phyloP scores from a whole-genome alignment of 64 coral and sea anemone species.

The Montipora capricornis region DNA sequence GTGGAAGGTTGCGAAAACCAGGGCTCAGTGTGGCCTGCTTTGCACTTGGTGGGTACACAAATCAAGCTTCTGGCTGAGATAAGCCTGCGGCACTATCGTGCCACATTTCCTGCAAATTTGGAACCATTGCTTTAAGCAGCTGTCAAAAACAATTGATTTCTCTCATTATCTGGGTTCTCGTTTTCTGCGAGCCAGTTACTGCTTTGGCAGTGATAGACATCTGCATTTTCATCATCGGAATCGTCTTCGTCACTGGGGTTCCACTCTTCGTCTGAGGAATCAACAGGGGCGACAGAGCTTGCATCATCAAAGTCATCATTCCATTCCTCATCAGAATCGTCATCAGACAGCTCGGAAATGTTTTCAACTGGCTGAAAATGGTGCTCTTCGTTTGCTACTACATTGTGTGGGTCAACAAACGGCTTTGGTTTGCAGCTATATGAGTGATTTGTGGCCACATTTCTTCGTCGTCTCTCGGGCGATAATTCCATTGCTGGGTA shows the following conservation, averaged over 20 bases:
- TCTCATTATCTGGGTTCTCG: neutral
- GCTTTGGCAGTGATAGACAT: neutral
- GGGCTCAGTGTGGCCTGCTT: neutral
- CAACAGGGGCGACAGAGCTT: neutral
- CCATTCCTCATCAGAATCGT: neutral
- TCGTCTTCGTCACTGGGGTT: neutral
- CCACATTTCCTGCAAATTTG: too few species aligned
- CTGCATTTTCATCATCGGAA: neutral
- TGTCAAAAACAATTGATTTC: slow-evolving; percentile 17
- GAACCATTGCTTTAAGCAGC: neutral
- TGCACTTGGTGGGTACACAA: neutral
- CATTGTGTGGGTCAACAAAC: neutral
- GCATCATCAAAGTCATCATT: neutral
- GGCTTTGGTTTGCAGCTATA: neutral
- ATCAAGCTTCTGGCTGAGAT: neutral
- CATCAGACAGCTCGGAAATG: neutral
- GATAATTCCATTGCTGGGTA: neutral
- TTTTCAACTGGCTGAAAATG: neutral
- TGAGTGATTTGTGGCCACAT: neutral
- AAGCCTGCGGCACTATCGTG: neutral
- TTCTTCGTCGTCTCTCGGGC: neutral
- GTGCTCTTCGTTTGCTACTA: neutral
- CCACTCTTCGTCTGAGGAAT: neutral
- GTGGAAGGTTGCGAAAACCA: neutral
- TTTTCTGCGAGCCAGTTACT: neutral